These are phyloP conservation scores for Toxostoma redivivum DNA, from an alignment of 2,113 vertebrate species.

Conservation along the genomic window DNA sequence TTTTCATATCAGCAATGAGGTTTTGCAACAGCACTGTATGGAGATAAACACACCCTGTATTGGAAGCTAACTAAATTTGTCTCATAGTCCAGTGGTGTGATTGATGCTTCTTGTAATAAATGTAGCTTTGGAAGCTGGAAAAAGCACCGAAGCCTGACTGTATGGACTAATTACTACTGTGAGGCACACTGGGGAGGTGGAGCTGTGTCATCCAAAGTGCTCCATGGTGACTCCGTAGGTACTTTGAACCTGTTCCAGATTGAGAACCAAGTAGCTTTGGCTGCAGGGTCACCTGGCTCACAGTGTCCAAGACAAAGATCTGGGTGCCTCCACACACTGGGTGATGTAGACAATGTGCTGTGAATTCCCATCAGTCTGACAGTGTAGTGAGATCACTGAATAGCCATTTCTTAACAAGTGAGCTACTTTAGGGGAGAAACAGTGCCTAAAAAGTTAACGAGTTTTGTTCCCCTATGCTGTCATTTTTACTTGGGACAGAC, in stretches of 20 bases:
- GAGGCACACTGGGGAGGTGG: neutral
- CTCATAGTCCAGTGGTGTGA: neutral
- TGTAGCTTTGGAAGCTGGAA: neutral
- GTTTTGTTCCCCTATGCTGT: neutral
- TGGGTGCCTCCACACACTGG: rapidly evolving
- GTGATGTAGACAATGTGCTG: neutral
- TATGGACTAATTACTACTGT: neutral
- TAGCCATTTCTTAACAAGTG: neutral
- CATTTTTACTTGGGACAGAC: neutral
- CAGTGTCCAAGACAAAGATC: neutral
- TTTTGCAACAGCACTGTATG: neutral
- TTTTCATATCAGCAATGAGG: neutral
- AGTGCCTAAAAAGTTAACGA: neutral
- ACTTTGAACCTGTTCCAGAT: neutral
- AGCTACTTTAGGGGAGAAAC: neutral
- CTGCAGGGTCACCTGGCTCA: neutral
- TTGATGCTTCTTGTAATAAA: neutral
- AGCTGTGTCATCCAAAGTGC: neutral
- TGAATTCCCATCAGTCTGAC: neutral
- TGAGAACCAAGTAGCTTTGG: neutral
- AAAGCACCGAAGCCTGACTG: neutral
- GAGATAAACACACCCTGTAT: neutral
- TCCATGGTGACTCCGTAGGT: neutral
- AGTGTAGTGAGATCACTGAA: neutral
- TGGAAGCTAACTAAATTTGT: neutral